Base-by-base conservation (phyloP, 2,888 invertebrate genomes). In the Cryptocheilus praepositus region DNA sequence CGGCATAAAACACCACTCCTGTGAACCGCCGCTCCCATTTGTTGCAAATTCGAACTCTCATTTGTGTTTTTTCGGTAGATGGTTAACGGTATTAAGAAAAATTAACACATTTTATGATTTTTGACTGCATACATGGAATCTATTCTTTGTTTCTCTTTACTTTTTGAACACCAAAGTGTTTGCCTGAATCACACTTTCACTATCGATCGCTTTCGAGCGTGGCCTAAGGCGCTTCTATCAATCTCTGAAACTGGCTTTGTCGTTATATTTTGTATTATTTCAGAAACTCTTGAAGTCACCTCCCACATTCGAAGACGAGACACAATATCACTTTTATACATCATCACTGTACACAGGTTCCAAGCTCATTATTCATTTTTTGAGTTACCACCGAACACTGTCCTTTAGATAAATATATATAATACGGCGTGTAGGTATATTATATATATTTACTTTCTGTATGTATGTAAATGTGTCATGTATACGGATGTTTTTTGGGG, bases 301-400 rank as follows among this genome's bases (percentile, higher is more conserved):
- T 62, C 36, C 63, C 71, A 77, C 75, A 76, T 84, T 83, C 82
- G 80, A 82, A 77, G 77, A 76, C 82, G 79, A 83, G 78, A 81
- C 86, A 85, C 85, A 82, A 84, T 81, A 86, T 86, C 86, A 85
- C 69, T 67, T 76, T 74, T 74, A 82, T 83, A 36, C 81, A 85
- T 87, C 86, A 88, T 85, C 87, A 88, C 88, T 88, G 81, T 85
- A 86, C 88, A 88, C 88, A 81, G 78, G 78, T 80, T 78, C 62
- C 66, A 56, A 73, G 67, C 64, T 74, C 36, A 36, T 36, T 36
- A 11, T 11, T 36, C 36, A 36, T 36, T 76, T 66, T 70, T 43
- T 62, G 57, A 60, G 67, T 63, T 76, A 74, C 78, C 79, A 83
- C 81, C 79, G 76, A 79, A 76, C 85, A 83, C 85, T 82, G 82